Evolutionary conservation across 2,113 vertebrate genomes (phyloP), one percentile per base, ranked within the genome.

Genomic region (Ariopsis seemanni): DNA sequence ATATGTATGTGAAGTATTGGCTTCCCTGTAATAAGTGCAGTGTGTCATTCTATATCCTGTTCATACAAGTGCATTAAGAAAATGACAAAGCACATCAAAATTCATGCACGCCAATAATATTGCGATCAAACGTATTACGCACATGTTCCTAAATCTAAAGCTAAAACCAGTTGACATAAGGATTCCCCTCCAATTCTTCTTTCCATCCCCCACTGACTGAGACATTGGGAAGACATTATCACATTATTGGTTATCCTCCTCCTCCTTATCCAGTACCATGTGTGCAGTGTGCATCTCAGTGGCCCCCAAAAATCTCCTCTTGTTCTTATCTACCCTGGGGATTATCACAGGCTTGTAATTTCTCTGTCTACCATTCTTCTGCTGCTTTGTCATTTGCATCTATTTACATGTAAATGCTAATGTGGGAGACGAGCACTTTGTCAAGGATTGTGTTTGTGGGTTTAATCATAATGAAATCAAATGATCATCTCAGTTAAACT

Each of bases 181-280:
- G 88, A 91, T 91, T 86, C 77, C 87, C 30, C 17, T 58, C 58
- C 81, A 88, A 57, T 82, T 63, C 75, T 89, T 85, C 74, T n/a
- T 74, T 52, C 83, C 63, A 69, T 50, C 85, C 88, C 85, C 82
- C 85, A 71, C 52, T 79, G 58, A 77, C 42, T 77, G 82, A 89
- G 92, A 92, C 91, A 93, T 94, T 92, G 92, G 93, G 20, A 25
- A 93, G 86, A 90, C 84, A 18, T 87, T 94, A 94, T 89, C 78
- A 94, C 94, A 82, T 82, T 82, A 62, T 48, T 82, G 57, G 30
- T 42, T 42, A 9, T 81, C 30, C 63, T 71, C 65, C 48, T 83
- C 75, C 81, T 83, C 69, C 81, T 83, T 90, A 65, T 91, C 89
- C 74, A 27, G 91, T 93, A 91, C 93, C 93, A 92, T 94, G 93